Evolutionary conservation across 2,888 invertebrate species (phyloP).

Genomic region (Achlya flavicornis): DNA sequence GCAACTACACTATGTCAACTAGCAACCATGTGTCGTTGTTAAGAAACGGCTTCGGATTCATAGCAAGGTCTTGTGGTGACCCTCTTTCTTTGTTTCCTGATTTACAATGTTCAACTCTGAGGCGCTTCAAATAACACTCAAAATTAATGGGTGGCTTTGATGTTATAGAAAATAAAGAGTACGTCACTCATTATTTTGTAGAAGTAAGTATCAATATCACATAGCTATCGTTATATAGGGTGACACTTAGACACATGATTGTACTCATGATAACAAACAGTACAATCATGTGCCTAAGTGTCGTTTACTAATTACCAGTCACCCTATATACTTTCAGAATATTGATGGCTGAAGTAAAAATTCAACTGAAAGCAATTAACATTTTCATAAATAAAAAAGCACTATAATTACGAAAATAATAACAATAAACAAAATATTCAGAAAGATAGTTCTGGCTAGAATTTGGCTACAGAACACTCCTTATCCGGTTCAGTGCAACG

Average conservation of each 20-base stretch:
- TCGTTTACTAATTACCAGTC: too few species aligned
- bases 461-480: background rate
- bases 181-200: background rate
- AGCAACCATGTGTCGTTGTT: constrained; percentile 34
- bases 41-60: constrained; percentile 20
- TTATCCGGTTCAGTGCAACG: constrained; percentile 2
- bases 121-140: background rate
- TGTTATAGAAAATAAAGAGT: background rate
- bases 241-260: too few species aligned
- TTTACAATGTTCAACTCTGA: background rate
- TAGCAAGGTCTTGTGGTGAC: constrained; percentile 10
- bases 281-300: too few species aligned
- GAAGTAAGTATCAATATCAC: too few species aligned
- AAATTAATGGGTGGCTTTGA: background rate
- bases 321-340: too few species aligned
- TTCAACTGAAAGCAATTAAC: too few species aligned
- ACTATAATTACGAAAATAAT: too few species aligned
- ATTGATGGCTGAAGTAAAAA: too few species aligned
- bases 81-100: background rate
- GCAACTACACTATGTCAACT: constrained; percentile 36
- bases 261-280: too few species aligned
- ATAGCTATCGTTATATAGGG: too few species aligned
- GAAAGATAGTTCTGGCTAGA: background rate
- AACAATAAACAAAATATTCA: too few species aligned
- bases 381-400: too few species aligned